Evolutionary conservation across 2,113 vertebrate genomes (phyloP).

Genomic region (Gnathonemus echidnorhynchus): DNA sequence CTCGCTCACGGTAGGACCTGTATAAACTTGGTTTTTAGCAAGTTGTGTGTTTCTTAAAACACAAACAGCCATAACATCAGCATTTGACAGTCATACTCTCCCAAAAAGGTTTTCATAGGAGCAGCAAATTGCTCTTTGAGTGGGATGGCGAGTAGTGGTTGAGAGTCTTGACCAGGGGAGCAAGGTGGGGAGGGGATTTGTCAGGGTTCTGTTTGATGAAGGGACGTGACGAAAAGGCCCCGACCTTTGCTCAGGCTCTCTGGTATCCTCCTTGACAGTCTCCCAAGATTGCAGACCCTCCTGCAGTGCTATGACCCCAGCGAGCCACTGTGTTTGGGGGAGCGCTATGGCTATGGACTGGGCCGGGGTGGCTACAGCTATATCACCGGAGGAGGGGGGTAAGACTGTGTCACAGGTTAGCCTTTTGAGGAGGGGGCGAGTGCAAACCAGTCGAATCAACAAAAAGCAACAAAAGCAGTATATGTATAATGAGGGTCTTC

Average conservation of each 20-base stretch:
- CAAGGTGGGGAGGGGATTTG: not conserved
- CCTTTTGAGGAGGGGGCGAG: not conserved
- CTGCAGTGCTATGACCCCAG: slow-evolving; percentile 76
- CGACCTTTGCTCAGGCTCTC: not conserved
- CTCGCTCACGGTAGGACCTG: not conserved
- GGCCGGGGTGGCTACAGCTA: slow-evolving; percentile 83
- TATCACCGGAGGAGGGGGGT: slow-evolving; percentile 85
- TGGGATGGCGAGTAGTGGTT: not conserved
- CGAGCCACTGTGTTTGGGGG: slow-evolving; percentile 75
- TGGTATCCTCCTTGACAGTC: slow-evolving; percentile 44
- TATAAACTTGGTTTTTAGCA: not conserved
- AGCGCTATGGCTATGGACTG: slow-evolving; percentile 79
- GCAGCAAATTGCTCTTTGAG: not conserved
- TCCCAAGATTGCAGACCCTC: slow-evolving; percentile 69
- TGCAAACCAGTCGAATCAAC: not conserved
- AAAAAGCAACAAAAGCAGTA: not conserved
- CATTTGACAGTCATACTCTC: not conserved
- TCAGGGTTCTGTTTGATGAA: not conserved
- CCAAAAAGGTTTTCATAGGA: not conserved
- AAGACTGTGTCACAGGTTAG: slow-evolving; percentile 37
- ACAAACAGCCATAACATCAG: not conserved
- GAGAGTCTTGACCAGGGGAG: not conserved
- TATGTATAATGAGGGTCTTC: not conserved
- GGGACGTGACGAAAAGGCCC: not conserved
- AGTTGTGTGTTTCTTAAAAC: not conserved